These are phyloP conservation scores for Elegia similella DNA, from an alignment of 2,888 invertebrate species.

Conservation along the genomic window DNA sequence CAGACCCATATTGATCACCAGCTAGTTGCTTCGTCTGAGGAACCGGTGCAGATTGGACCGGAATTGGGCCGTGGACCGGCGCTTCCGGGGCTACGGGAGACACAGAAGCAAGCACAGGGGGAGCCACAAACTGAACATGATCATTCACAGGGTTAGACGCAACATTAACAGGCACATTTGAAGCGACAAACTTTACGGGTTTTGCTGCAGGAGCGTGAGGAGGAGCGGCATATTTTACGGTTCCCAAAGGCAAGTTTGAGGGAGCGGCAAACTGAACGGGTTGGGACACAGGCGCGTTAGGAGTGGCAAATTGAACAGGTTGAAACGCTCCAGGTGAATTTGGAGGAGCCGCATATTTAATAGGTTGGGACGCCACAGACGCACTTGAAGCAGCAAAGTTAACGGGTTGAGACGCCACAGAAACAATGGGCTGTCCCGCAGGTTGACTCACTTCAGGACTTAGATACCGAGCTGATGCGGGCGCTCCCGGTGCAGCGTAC, in stretches of 20 bases:
- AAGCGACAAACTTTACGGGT: constrained; percentile 16
- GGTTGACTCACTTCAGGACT: constrained; percentile 44
- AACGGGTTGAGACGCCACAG: constrained; percentile 22
- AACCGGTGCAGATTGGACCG: constrained; percentile 36
- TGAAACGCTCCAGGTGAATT: constrained; percentile 20
- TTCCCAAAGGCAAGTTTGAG: constrained; percentile 19
- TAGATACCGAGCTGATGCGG: constrained; percentile 39
- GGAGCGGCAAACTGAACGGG: constrained; percentile 33
- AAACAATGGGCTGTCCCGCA: constrained; percentile 27
- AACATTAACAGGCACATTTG: constrained; percentile 13
- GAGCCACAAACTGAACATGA: constrained; percentile 25
- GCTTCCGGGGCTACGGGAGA: constrained; percentile 7
- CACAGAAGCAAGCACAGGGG: constrained; percentile 18
- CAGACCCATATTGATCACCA: constrained; percentile 43
- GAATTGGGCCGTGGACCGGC: constrained; percentile 32
- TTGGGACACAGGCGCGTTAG: constrained; percentile 7
- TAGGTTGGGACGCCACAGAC: constrained; percentile 18
- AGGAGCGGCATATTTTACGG: constrained; percentile 12
- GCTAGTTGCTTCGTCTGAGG: constrained; percentile 40
- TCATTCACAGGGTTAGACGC: constrained; percentile 18
- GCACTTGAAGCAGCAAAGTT: background rate
- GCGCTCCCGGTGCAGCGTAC: constrained; percentile 45
- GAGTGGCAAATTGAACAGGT: constrained; percentile 35
- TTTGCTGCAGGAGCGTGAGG: constrained; percentile 20
- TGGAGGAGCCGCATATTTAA: constrained; percentile 29